These are phyloP conservation scores for Nephila pilipes DNA, from an alignment of 1,140 invertebrate species.

Conservation along the genomic window DNA sequence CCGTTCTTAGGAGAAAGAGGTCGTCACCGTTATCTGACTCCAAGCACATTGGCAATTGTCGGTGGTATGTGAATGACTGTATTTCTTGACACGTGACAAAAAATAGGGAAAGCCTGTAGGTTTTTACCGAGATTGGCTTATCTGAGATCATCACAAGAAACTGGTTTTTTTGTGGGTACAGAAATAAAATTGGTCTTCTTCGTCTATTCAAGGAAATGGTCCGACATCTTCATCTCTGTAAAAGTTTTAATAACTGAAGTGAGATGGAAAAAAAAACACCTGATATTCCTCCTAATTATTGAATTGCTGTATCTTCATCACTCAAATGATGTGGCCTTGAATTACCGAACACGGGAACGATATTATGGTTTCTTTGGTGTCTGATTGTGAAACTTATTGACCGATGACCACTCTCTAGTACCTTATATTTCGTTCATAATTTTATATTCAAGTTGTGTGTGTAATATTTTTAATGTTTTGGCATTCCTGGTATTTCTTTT, in stretches of 20 bases:
- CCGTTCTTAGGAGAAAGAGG: background rate
- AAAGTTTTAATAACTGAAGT: background rate
- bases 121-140: background rate
- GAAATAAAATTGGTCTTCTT: background rate
- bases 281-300: no score
- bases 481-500: no score
- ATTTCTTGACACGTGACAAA: slow-evolving; percentile 3
- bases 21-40: background rate
- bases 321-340: no score
- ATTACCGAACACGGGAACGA: no score
- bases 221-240: background rate
- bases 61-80: slow-evolving; percentile 1
- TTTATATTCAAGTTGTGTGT: no score
- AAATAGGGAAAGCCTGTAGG: background rate
- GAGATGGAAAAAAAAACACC: background rate
- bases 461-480: no score
- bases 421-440: no score
- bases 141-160: background rate
- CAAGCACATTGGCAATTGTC: slow-evolving; percentile 2
- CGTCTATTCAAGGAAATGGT: background rate
- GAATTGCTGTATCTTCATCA: no score
- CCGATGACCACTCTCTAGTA: no score
- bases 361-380: no score
- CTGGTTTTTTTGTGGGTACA: background rate
- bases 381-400: no score